These are phyloP conservation scores for Pseudotriccus pelzelni DNA, from an alignment of 2,797 vertebrate species.

Conservation along the genomic window DNA sequence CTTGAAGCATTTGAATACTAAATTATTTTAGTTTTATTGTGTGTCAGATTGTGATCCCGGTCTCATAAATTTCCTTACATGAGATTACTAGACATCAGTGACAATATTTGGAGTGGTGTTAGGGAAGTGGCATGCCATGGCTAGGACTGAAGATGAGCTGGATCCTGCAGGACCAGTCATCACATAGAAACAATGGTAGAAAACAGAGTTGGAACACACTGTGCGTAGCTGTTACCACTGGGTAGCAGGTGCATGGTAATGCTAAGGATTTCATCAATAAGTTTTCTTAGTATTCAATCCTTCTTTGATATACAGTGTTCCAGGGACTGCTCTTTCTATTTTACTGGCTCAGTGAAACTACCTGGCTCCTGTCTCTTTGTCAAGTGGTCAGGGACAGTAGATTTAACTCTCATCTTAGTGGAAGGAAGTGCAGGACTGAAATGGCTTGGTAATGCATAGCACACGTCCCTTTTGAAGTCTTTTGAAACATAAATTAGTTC, in stretches of 20 bases:
- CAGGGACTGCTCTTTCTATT: neutral
- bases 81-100: neutral
- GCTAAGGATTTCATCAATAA: neutral
- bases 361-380: neutral
- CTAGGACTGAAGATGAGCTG: neutral
- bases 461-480: neutral
- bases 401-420: neutral
- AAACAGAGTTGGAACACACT: neutral
- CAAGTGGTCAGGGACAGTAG: neutral
- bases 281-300: neutral
- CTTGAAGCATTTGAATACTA: neutral
- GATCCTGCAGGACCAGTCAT: neutral
- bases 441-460: neutral
- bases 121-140: neutral
- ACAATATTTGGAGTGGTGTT: neutral
- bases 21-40: neutral
- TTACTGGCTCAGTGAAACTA: neutral
- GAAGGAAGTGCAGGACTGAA: neutral
- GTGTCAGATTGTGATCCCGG: neutral
- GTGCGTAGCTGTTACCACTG: neutral
- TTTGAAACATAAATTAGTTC: neutral
- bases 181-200: neutral
- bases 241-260: neutral
- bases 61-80: neutral
- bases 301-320: neutral